Evolutionary conservation across 2,888 invertebrate genomes (phyloP), one percentile per base, ranked within the genome.

Genomic region (Habroteleia sp.): DNA sequence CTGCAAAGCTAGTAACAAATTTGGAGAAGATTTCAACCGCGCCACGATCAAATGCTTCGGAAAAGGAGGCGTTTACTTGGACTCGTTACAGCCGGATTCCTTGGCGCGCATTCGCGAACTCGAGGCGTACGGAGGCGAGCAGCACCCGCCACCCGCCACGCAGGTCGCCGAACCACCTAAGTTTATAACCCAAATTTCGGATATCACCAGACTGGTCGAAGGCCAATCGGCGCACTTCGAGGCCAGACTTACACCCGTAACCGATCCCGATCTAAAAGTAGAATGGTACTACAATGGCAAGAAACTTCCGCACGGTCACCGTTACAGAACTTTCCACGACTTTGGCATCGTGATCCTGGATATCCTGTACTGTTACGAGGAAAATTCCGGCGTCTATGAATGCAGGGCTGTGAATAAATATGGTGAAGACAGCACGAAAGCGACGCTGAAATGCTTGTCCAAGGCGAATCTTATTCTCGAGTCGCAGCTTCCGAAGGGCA

Each of bases 321-420:
- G 99, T 79, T 99, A 97, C 89, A 93, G 98, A 81, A 98, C 98
- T 58, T 97, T 98, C 94, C 97, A 98, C 86, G 98, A 98, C 86
- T 98, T 98, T 88, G 98, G 98, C 73, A 96, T 97, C 84, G 98
- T 98, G 44, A 97, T 97, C 81, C 91, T 98, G 84, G 98, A 98
- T 85, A 97, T 98, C 81, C 89, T 97, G 27, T 98, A 97, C 85
- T 97, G 97, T 84, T 98, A 98, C 86, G 98, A 97, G 89, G 97
- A 97, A 90, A 98, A 98, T 88, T 96, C 96, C 37, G 97, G 97
- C 48, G 93, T 93, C 69, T 98, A 97, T 86, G 97, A 97, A 90
- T 97, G 97, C 86, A 92, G 96, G 82, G 98, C 98, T 27, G 93
- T 93, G 11, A 98, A 98, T 85, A 96, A 97, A 89, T 92, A 96